Percentiles rank a stretch among this genome's conserved stretches.
phyloP scores from a whole-genome alignment of 2,888 invertebrate genomes.

The Phymatocera aterrima region DNA sequence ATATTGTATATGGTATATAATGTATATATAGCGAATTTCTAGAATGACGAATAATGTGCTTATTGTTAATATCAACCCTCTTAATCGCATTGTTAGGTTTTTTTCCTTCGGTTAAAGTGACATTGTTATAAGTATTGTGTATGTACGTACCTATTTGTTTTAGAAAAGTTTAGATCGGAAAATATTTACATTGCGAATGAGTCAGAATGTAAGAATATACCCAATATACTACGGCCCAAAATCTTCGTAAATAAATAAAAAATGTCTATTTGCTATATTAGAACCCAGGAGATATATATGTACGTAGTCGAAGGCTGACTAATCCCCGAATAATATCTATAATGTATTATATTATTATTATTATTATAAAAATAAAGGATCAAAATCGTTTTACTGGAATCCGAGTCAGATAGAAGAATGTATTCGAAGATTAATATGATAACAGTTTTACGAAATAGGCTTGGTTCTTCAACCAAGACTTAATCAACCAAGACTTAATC shows the following conservation, averaged over 20 bases:
- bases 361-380: too few species aligned
- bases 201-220: neutral
- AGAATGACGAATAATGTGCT: conserved; percentile 15
- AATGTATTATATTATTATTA: too few species aligned
- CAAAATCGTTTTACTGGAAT: too few species aligned
- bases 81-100: conserved; percentile 8
- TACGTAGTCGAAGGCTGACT: conserved; percentile 1
- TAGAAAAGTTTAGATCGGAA: conserved; percentile 5
- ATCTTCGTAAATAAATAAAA: conserved; percentile 33
- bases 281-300: too few species aligned
- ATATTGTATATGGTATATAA: neutral
- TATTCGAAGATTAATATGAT: too few species aligned
- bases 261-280: conserved; percentile 5
- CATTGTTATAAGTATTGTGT: neutral
- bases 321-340: too few species aligned
- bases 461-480: too few species aligned
- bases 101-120: neutral
- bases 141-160: neutral
- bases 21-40: neutral
- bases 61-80: neutral
- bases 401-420: too few species aligned
- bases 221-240: neutral
- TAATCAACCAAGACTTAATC: too few species aligned
- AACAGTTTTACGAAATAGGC: too few species aligned
- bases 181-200: conserved; percentile 35